Conservation (phyloP, 2,113 vertebrate genomes). For the Tursiops truncatus region DNA sequence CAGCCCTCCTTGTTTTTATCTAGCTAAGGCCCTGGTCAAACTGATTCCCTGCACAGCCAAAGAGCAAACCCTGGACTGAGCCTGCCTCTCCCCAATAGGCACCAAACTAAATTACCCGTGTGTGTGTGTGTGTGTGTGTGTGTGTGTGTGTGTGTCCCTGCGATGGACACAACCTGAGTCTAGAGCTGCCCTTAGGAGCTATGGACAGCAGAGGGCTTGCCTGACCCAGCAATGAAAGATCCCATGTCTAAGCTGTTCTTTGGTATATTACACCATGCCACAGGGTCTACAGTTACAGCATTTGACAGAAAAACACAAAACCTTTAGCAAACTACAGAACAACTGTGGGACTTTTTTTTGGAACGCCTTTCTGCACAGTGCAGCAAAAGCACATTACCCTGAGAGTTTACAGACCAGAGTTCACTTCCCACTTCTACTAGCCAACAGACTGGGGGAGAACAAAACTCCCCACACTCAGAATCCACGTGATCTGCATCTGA, state of each 20-base stretch:
- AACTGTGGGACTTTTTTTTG: neutral
- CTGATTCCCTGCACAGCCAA: neutral
- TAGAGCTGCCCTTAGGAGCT: neutral
- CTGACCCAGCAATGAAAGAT: neutral
- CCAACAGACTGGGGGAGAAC: rapidly evolving
- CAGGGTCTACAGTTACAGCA: neutral
- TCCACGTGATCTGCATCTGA: neutral
- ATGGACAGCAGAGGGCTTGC: neutral
- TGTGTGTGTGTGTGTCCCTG: neutral
- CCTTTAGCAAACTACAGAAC: neutral
- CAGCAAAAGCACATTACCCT: neutral
- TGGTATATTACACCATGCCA: neutral
- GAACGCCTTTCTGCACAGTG: neutral
- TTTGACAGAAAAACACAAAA: neutral
- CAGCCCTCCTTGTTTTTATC: neutral
- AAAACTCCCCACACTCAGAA: neutral
- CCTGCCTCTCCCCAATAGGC: neutral
- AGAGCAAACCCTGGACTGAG: neutral
- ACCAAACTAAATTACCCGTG: neutral
- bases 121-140: neutral
- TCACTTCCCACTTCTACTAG: neutral
- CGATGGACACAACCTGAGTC: neutral
- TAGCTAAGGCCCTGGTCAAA: neutral
- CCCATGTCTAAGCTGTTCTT: neutral
- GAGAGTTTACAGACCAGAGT: neutral